phyloP scores from a whole-genome alignment of 2,888 invertebrate species.

The Hydrotaea cyrtoneurina region DNA sequence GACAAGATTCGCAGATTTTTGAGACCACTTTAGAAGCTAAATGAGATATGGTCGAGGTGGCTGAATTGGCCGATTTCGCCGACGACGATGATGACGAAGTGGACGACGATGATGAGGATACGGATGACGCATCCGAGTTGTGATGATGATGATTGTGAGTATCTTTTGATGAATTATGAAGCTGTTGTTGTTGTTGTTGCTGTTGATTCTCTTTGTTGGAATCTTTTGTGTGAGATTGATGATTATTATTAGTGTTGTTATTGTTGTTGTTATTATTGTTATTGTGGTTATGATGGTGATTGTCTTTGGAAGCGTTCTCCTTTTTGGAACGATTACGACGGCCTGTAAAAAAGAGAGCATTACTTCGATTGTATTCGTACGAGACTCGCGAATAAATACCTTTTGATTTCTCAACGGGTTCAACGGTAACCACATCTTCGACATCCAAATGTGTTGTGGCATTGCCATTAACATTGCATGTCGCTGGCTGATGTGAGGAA shows the following conservation, averaged over 20 bases:
- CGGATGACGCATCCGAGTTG: slow-evolving; percentile 68
- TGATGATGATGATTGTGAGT: slow-evolving; percentile 62
- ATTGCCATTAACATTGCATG: slow-evolving; percentile 76
- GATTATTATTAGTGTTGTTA: slow-evolving; percentile 68
- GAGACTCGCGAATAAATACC: slow-evolving; percentile 68
- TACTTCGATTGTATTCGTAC: too few relatives aligned
- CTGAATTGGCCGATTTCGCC: slow-evolving; percentile 77
- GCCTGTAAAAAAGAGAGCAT: slow-evolving; percentile 70
- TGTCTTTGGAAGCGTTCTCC: slow-evolving; percentile 80
- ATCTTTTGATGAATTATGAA: slow-evolving; percentile 60
- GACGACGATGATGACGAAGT: slow-evolving; percentile 71
- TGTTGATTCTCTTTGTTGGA: slow-evolving; percentile 59
- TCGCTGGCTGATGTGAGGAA: slow-evolving; percentile 60
- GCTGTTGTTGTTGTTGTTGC: slow-evolving; percentile 47
- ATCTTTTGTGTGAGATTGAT: slow-evolving; percentile 66
- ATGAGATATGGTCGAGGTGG: slow-evolving; percentile 77
- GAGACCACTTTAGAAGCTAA: slow-evolving; percentile 80
- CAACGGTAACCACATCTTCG: slow-evolving; percentile 76
- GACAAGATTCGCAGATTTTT: slow-evolving; percentile 80
- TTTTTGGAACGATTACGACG: slow-evolving; percentile 80
- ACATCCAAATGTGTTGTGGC: slow-evolving; percentile 75
- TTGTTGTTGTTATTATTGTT: slow-evolving; percentile 67
- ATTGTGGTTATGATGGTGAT: slow-evolving; percentile 76
- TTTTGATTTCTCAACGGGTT: slow-evolving; percentile 78
- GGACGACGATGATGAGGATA: slow-evolving; percentile 73